Evolutionary conservation across 2,113 vertebrate genomes (phyloP).

Genomic region (Ictalurus furcatus): DNA sequence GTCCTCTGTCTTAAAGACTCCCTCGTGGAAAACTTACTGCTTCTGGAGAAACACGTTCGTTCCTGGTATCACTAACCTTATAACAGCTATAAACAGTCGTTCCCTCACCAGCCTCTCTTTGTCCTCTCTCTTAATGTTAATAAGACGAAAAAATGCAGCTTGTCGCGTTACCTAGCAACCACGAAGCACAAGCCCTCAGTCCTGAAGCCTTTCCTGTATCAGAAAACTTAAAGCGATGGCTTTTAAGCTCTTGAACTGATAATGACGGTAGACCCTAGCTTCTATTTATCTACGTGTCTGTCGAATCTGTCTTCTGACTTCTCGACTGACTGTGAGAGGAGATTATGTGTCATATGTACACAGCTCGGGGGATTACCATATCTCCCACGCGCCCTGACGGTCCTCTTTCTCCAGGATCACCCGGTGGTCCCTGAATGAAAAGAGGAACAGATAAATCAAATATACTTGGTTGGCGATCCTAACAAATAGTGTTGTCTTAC

Average conservation of each 20-base stretch:
- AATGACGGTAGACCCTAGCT: not conserved
- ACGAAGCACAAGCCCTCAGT: not conserved
- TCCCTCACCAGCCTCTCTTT: not conserved
- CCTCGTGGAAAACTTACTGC: not conserved
- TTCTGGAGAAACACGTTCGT: not conserved
- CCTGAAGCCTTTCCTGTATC: not conserved
- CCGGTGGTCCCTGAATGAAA: slow-evolving; percentile 73
- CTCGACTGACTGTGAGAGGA: not conserved
- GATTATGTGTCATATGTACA: not conserved
- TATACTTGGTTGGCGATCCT: not conserved
- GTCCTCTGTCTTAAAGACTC: not conserved
- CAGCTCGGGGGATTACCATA: slow-evolving; percentile 65
- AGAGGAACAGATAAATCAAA: not conserved
- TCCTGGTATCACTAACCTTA: not conserved
- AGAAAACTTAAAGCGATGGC: not conserved
- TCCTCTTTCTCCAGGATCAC: slow-evolving; percentile 76
- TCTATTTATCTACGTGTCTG: not conserved
- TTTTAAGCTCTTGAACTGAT: not conserved
- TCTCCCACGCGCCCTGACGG: slow-evolving; percentile 74
- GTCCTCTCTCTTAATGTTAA: not conserved
- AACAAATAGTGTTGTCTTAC: not conserved
- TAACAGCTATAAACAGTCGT: not conserved
- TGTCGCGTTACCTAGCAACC: not conserved
- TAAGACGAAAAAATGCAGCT: not conserved
- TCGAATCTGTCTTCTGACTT: too few relatives aligned